Evolutionary conservation across 1,140 invertebrate genomes (phyloP), one percentile per base, ranked within the genome.

Genomic region (Muscidifurax raptorellus): DNA sequence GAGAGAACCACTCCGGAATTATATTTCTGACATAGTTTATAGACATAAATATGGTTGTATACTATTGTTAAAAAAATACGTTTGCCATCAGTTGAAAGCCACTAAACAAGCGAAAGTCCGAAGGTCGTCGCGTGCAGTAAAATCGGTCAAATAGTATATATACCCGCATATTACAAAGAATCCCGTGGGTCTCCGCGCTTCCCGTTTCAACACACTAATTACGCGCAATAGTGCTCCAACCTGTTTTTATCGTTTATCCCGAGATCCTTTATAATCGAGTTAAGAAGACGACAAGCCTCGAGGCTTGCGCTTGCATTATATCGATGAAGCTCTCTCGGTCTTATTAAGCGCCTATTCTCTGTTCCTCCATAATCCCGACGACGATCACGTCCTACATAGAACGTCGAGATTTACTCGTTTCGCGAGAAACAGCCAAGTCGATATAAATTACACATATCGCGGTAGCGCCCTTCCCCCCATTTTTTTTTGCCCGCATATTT

Each of bases 181-280:
- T 9, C 22, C 6, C 2, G 22, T 18, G 12, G n/a, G 30, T 71
- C 67, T 30, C 27, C 30, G 47, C 7, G 47, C 64, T 71, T 83
- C 72, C 71, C 59, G 81, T 44, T 84, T 86, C 72, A 85, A 80
- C 85, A 74, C 85, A 59, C 81, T 87, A 88, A 88, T 88, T 86
- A 86, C 85, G 76, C 59, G 78, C 30, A 47, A 80, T 80, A 86
- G 86, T 82, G 80, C 84, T 77, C 82, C 78, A 84, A 88, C 87
- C 82, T 84, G 87, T 88, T 88, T 88, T 88, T 88, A 88, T 87
- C 79, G 79, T 74, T 52, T 44, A 59, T 71, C 27, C 40, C 47
- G 28, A 40, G 6, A 13, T 74, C 52, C 52, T 71, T 75, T 78
- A 44, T 82, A 88, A 88, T 86, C 80, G 82, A 59, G 84, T 86